phyloP scores from a whole-genome alignment of 2,113 vertebrate species.

The Sebastes fasciatus region DNA sequence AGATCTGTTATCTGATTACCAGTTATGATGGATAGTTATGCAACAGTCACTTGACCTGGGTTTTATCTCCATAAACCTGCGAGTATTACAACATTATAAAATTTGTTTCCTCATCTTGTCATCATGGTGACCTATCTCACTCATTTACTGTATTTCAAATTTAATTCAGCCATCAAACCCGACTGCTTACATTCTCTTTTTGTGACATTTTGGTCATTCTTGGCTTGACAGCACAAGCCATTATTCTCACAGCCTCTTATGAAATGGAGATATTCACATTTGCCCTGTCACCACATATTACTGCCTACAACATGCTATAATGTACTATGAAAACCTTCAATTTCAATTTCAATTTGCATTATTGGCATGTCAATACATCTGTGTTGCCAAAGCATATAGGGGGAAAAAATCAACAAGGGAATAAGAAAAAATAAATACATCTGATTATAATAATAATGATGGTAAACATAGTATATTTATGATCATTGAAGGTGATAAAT shows the following conservation, averaged over 20 bases:
- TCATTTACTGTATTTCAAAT: neutral
- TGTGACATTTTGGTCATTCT: neutral
- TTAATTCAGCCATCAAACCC: neutral
- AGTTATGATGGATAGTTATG: neutral
- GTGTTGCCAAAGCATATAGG: no score
- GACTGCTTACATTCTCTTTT: neutral
- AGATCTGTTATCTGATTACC: neutral
- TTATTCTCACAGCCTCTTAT: neutral
- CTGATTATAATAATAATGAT: no score
- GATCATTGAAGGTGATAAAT: no score
- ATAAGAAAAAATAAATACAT: no score
- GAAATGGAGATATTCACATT: neutral
- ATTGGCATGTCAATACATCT: no score
- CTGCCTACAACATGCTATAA: neutral
- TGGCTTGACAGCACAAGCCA: neutral
- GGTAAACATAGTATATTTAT: no score
- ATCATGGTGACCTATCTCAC: neutral
- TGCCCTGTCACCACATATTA: neutral
- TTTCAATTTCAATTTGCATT: no score
- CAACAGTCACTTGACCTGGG: neutral
- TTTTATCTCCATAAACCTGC: neutral
- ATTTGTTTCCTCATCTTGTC: neutral
- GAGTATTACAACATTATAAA: neutral
- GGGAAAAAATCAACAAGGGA: no score
- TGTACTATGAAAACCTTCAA: neutral